Percentiles rank a stretch among this genome's conserved stretches.
Evolutionary conservation across 2,888 invertebrate genomes (phyloP).

Genomic region (Teinopalpus imperialis): DNA sequence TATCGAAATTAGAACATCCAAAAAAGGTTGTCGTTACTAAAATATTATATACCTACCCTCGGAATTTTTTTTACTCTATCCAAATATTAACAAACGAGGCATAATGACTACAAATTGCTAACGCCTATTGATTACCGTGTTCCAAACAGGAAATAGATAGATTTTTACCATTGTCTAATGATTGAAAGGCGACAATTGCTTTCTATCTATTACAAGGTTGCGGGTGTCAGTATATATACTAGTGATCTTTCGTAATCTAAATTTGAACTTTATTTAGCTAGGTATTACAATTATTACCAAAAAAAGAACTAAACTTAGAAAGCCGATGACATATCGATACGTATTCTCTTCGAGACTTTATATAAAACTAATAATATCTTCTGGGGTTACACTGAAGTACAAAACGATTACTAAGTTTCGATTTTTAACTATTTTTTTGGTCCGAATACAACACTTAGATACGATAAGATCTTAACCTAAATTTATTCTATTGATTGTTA

Average conservation of each 20-base stretch:
- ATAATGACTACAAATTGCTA: constrained; percentile 20
- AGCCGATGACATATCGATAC: constrained; percentile 72
- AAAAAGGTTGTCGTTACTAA: constrained; percentile 21
- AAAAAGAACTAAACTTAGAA: constrained; percentile 58
- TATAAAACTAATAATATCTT: constrained; percentile 71
- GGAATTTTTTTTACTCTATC: neutral
- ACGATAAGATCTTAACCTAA: constrained; percentile 80
- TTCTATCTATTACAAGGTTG: constrained; percentile 75
- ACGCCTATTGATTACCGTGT: constrained; percentile 29
- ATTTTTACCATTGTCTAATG: constrained; percentile 64
- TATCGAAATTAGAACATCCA: constrained; percentile 29
- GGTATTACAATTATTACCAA: constrained; percentile 54
- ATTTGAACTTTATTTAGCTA: constrained; percentile 60
- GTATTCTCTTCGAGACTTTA: constrained; percentile 72
- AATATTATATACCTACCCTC: constrained; percentile 9
- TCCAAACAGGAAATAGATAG: constrained; percentile 52
- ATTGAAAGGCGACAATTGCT: constrained; percentile 60
- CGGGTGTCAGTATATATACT: constrained; percentile 67
- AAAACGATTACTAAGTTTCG: constrained; percentile 47
- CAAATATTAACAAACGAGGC: constrained; percentile 15
- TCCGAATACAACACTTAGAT: constrained; percentile 66
- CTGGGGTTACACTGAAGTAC: constrained; percentile 55
- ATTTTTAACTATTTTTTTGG: constrained; percentile 51
- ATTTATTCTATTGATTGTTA: constrained; percentile 80
- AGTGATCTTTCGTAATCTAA: constrained; percentile 69